These are phyloP conservation scores for Muricea muricata DNA, from an alignment of 92 coral and sea anemone genomes.

Conservation along the genomic window DNA sequence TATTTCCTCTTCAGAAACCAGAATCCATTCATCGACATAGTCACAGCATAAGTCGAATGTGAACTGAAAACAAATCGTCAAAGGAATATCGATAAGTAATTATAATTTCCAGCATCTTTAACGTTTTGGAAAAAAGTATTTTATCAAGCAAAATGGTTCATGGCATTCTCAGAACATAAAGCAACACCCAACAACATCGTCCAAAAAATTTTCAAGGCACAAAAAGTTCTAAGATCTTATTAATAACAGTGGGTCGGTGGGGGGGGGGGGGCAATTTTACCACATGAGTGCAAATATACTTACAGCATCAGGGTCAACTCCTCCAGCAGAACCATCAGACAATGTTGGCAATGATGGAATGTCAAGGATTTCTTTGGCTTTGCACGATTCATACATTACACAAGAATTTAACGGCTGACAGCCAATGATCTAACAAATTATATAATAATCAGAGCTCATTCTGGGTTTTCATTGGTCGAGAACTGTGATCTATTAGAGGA, in stretches of 20 bases:
- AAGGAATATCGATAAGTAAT: too few species aligned
- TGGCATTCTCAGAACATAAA: too few species aligned
- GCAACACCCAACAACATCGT: too few species aligned
- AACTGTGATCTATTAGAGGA: neutral
- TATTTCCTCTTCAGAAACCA: constrained; percentile 88
- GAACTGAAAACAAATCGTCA: constrained; percentile 45
- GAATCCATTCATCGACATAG: constrained; percentile 83
- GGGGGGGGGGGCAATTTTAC: too few species aligned
- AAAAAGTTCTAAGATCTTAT: too few species aligned
- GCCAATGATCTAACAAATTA: constrained; percentile 85
- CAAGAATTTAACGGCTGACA: constrained; percentile 87
- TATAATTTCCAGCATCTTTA: too few species aligned
- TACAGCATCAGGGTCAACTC: constrained; percentile 78
- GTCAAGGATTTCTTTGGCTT: constrained; percentile 77
- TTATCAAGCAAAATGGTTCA: too few species aligned
- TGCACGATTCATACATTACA: constrained; percentile 84
- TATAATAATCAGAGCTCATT: too few species aligned
- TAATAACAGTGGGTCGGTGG: too few species aligned
- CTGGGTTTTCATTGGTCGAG: too few species aligned
- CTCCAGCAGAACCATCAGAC: constrained; percentile 91
- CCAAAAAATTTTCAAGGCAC: too few species aligned
- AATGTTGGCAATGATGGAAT: constrained; percentile 73
- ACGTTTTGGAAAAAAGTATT: too few species aligned
- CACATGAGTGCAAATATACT: constrained; percentile 4
- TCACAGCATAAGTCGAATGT: constrained; percentile 85